Conservation (phyloP, 1,140 invertebrate species). For the Trichonephila clavipes region DNA sequence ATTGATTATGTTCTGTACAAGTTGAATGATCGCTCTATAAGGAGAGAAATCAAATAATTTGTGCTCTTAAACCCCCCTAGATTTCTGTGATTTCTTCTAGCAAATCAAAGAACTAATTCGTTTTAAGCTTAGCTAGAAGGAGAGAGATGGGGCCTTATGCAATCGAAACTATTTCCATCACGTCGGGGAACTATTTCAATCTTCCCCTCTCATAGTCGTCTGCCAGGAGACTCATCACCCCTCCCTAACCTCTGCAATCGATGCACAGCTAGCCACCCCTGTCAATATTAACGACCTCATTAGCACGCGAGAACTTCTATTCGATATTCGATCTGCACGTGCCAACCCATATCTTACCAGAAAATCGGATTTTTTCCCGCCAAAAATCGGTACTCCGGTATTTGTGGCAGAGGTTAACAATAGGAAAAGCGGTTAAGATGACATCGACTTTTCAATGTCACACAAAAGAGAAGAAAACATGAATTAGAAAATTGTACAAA, state of each 20-base stretch:
- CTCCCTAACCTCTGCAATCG: slow-evolving; percentile 4
- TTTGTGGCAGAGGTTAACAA: background rate
- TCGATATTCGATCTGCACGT: slow-evolving; percentile 7
- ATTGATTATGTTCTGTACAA: no score
- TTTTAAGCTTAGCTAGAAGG: no score
- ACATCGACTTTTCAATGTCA: background rate
- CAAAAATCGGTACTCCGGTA: background rate
- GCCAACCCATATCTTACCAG: background rate
- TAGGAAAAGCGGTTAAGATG: background rate
- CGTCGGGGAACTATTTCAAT: background rate
- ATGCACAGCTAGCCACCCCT: slow-evolving; percentile 13
- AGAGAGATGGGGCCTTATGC: background rate
- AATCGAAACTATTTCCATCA: background rate
- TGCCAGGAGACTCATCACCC: background rate
- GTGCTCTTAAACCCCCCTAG: no score
- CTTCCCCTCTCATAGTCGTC: background rate
- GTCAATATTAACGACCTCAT: slow-evolving; percentile 63
- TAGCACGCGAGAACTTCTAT: background rate
- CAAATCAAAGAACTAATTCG: no score
- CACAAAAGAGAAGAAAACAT: background rate
- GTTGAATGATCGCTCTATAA: no score
- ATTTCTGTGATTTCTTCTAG: no score
- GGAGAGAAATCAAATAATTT: no score
- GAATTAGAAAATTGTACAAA: no score
- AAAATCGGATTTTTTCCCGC: background rate